Percentiles rank a stretch among this genome's conserved stretches.
These are phyloP conservation scores for Coptodon rendalli DNA, from an alignment of 2,113 vertebrate species.

Conservation along the genomic window DNA sequence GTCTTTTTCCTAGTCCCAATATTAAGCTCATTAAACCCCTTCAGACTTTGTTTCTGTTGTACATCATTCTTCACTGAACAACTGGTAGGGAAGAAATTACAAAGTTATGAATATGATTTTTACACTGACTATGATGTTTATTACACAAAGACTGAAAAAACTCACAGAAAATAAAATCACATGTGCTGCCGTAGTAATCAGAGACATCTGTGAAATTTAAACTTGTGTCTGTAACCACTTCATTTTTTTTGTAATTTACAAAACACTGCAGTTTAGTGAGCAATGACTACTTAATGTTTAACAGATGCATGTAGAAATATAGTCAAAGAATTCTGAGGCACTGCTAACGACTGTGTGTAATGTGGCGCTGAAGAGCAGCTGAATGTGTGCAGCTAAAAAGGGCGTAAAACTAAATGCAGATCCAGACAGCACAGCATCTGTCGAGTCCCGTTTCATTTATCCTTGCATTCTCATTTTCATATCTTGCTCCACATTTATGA, in stretches of 20 bases:
- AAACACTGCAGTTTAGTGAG: neutral
- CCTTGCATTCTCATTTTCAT: neutral
- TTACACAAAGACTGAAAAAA: neutral
- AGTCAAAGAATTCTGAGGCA: neutral
- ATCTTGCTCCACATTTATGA: neutral
- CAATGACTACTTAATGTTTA: neutral
- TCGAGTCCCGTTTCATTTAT: neutral
- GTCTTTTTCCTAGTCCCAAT: neutral
- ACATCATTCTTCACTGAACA: neutral
- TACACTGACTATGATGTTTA: neutral
- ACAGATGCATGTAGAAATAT: neutral
- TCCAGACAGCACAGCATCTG: neutral
- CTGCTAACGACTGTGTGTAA: neutral
- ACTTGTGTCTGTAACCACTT: neutral
- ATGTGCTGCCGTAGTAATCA: neutral
- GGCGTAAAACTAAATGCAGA: neutral
- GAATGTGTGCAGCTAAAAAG: neutral
- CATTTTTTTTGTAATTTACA: neutral
- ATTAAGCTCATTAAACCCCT: neutral
- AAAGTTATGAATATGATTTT: neutral
- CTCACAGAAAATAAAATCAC: neutral
- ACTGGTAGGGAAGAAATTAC: neutral
- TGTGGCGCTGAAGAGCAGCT: neutral
- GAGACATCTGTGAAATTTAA: neutral
- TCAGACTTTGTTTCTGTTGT: neutral